Percentiles rank a stretch among this genome's conserved stretches.
phyloP scores from a whole-genome alignment of 64 coral and sea anemone species.

The Hydrozoanthus tunicans region DNA sequence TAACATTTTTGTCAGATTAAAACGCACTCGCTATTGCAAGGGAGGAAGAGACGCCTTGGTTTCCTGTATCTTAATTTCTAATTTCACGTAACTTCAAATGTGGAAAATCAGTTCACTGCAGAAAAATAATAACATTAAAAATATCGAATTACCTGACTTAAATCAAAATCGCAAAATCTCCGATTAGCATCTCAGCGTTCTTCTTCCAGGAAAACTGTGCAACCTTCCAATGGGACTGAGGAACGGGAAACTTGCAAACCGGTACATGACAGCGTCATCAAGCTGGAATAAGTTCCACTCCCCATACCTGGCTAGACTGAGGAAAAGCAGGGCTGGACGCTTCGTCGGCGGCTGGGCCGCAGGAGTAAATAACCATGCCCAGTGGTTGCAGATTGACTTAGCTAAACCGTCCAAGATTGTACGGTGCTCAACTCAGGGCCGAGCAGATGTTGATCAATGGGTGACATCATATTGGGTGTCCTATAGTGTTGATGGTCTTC shows the following conservation, averaged over 20 bases:
- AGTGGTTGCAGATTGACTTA: constrained; percentile 46
- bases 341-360: constrained; percentile 44
- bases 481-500: constrained; percentile 45
- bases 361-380: constrained; percentile 30
- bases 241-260: constrained; percentile 51
- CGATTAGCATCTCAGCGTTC: background rate
- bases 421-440: constrained; percentile 42
- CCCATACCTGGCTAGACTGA: constrained; percentile 30
- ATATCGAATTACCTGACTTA: no score
- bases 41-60: no score
- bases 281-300: constrained; percentile 49
- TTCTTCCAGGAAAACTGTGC: constrained; percentile 11
- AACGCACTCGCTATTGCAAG: no score
- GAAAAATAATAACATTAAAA: no score
- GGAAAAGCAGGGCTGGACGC: constrained; percentile 8
- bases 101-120: no score
- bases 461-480: constrained; percentile 56
- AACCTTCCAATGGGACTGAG: constrained; percentile 39
- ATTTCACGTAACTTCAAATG: no score
- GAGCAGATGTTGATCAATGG: constrained; percentile 41
- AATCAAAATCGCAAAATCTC: no score
- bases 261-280: constrained; percentile 26
- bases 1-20: no score
- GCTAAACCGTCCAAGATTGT: constrained; percentile 36
- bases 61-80: no score